Conservation (phyloP, 1,140 invertebrate species). For the Pteromalus puparum region DNA sequence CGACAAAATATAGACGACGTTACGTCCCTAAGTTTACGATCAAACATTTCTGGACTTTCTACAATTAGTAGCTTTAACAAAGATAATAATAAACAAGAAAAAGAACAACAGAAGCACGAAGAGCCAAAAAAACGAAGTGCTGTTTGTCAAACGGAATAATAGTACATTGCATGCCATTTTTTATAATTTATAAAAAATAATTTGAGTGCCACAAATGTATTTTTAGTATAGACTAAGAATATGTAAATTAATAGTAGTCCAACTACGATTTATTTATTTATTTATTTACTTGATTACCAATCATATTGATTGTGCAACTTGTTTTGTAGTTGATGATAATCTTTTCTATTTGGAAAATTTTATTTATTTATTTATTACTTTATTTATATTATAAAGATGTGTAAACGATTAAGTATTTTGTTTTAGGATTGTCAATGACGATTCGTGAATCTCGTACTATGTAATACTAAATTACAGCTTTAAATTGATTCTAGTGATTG, state of each 20-base stretch:
- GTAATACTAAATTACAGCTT: neutral
- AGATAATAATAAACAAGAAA: constrained; percentile 25
- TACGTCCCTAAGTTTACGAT: constrained; percentile 40
- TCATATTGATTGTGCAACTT: constrained; percentile 47
- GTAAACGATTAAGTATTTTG: neutral
- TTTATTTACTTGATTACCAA: constrained; percentile 39
- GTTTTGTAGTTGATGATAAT: constrained; percentile 3
- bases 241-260: constrained; percentile 46
- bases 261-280: constrained; percentile 48
- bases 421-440: neutral
- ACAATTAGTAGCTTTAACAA: neutral
- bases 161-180: neutral
- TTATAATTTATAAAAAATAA: constrained; percentile 6
- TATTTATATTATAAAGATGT: neutral
- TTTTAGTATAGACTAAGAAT: constrained; percentile 41
- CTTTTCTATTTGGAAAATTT: constrained; percentile 1
- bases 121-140: constrained; percentile 3
- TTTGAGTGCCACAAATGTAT: constrained; percentile 31
- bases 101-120: constrained; percentile 13
- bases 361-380: neutral
- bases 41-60: constrained; percentile 21
- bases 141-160: constrained; percentile 27
- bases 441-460: neutral
- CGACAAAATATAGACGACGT: constrained; percentile 49
- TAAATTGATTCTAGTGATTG: neutral